A percentile compares a stretch with the other conserved stretches of the same genome.
Conservation (phyloP, 2,888 invertebrate genomes). For the Pemphredon lugubris region DNA sequence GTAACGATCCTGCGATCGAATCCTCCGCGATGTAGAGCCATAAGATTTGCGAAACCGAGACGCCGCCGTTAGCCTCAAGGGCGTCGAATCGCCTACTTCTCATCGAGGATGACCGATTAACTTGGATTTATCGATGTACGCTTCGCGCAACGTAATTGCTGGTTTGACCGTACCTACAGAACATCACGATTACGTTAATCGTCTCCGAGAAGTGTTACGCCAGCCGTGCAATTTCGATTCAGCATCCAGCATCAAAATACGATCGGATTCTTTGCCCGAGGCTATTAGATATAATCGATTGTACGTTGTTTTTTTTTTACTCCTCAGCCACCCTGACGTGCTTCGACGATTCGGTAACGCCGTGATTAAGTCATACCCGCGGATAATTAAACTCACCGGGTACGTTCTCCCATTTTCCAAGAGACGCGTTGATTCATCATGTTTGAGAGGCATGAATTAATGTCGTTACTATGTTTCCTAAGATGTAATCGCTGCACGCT, state of each 20-base stretch:
- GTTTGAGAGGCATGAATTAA: background rate
- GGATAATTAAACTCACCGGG: too few relatives aligned
- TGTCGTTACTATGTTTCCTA: background rate
- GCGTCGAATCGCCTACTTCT: slow-evolving; percentile 46
- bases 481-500: too few relatives aligned
- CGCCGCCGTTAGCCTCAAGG: slow-evolving; percentile 32
- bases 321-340: background rate
- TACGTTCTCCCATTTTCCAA: background rate
- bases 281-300: background rate
- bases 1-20: slow-evolving; percentile 28
- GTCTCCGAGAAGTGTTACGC: background rate
- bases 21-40: slow-evolving; percentile 27
- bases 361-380: too few relatives aligned
- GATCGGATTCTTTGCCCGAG: background rate
- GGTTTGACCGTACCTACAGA: background rate
- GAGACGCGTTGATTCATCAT: background rate
- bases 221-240: background rate
- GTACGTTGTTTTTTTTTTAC: background rate
- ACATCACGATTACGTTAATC: slow-evolving; percentile 8
- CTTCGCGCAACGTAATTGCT: slow-evolving; percentile 14
- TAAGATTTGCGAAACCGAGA: slow-evolving; percentile 54
- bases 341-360: background rate
- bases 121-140: slow-evolving; percentile 16
- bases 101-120: slow-evolving; percentile 42
- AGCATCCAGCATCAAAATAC: background rate